Conservation (phyloP, 2,113 vertebrate species). For the Callionymus lyra region DNA sequence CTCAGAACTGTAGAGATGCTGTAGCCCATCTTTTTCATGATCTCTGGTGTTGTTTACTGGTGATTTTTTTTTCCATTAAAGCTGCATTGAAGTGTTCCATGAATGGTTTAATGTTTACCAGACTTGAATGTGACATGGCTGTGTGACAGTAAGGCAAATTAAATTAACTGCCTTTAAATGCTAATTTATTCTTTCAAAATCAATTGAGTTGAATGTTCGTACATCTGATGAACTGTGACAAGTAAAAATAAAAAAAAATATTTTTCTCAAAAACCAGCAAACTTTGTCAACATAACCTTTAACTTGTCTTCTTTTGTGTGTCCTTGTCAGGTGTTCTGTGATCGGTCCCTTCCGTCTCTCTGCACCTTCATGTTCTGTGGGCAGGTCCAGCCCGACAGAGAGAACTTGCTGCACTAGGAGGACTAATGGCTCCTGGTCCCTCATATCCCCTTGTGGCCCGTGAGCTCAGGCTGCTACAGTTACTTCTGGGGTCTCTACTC, state of each 20-base stretch:
- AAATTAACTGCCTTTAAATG: too few species aligned
- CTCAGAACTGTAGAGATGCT: conserved; percentile 2
- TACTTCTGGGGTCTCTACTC: conserved; percentile 69
- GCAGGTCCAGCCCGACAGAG: conserved; percentile 31
- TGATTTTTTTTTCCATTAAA: too few species aligned
- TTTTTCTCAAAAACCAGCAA: too few species aligned
- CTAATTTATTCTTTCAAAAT: too few species aligned
- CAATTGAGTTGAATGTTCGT: too few species aligned
- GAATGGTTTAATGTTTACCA: too few species aligned
- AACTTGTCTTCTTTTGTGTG: not conserved
- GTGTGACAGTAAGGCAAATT: too few species aligned
- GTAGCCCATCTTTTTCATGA: not conserved
- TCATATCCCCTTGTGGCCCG: conserved; percentile 45
- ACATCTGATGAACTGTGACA: too few species aligned
- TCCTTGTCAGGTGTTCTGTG: conserved; percentile 39
- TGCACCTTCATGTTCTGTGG: conserved; percentile 46
- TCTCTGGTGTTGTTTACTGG: too few species aligned
- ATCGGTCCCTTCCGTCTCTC: conserved; percentile 33
- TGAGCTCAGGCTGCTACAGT: conserved; percentile 44
- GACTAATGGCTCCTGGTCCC: conserved; percentile 49
- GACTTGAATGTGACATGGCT: too few species aligned
- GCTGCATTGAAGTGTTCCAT: too few species aligned
- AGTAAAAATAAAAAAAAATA: too few species aligned
- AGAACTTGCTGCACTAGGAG: conserved; percentile 44
- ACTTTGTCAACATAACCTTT: not conserved